phyloP scores from a whole-genome alignment of 1,140 invertebrate genomes.

The Microplitis demolitor region DNA sequence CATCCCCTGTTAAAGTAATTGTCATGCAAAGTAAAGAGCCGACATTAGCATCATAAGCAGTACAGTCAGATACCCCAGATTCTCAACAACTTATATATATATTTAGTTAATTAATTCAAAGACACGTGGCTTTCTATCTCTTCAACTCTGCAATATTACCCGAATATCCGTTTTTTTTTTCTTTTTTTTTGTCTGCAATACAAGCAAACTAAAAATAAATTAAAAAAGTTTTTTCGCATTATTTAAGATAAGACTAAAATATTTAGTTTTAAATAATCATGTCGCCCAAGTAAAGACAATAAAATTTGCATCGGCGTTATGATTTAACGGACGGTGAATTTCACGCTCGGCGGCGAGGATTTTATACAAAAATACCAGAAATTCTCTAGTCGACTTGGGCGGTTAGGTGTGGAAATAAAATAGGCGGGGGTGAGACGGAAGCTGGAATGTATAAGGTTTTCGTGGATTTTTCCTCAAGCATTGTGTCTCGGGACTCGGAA shows the following conservation, averaged over 20 bases:
- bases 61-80: constrained; percentile 47
- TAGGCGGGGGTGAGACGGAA: no score
- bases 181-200: no score
- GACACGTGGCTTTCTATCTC: constrained; percentile 27
- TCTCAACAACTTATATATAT: constrained; percentile 46
- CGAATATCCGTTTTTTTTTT: constrained; percentile 20
- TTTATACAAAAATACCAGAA: neutral
- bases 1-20: constrained; percentile 41
- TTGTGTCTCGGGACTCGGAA: neutral
- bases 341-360: neutral
- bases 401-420: no score
- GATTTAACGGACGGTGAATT: neutral
- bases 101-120: constrained; percentile 57
- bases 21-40: constrained; percentile 56
- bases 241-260: no score
- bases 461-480: no score
- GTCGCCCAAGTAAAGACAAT: no score
- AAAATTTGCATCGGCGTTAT: constrained; percentile 4
- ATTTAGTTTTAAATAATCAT: no score
- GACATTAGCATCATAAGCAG: constrained; percentile 56
- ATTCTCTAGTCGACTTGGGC: neutral
- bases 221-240: no score
- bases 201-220: no score
- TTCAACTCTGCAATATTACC: constrained; percentile 27
- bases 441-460: no score